A percentile compares a stretch with the other conserved stretches of the same genome.
These are phyloP conservation scores for Pseudorasbora parva DNA, from an alignment of 2,113 vertebrate genomes.

Conservation along the genomic window DNA sequence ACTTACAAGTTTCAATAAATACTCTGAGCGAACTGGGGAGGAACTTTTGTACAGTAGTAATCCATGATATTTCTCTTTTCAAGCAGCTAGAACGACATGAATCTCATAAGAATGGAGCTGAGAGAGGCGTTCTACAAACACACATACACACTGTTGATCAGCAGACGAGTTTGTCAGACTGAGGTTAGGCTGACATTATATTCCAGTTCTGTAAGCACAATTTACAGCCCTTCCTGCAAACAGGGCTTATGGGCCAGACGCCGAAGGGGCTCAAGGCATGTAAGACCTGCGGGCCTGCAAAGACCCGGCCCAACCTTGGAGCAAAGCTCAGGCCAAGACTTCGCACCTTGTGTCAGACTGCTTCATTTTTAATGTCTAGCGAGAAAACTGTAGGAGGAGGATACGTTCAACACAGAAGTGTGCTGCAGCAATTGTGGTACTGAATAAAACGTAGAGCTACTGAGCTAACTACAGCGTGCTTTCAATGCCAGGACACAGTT, in stretches of 20 bases:
- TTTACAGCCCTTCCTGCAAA: slow-evolving; percentile 56
- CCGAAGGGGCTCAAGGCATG: slow-evolving; percentile 53
- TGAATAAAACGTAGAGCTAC: not conserved
- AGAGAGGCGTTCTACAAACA: slow-evolving; percentile 9
- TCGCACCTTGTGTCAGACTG: slow-evolving; percentile 36
- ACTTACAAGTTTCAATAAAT: not conserved
- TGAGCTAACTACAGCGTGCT: not conserved
- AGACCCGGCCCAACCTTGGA: slow-evolving; percentile 53
- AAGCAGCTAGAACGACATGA: not conserved
- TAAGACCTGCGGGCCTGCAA: slow-evolving; percentile 51
- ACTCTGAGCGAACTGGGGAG: no score
- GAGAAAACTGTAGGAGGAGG: slow-evolving; percentile 18
- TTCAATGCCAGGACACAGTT: slow-evolving; percentile 31
- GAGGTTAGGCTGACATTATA: slow-evolving; percentile 56
- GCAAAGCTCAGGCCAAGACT: slow-evolving; percentile 54
- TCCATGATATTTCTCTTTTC: not conserved
- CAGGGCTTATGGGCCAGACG: slow-evolving; percentile 58
- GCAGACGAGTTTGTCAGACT: slow-evolving; percentile 51
- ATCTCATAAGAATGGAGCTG: not conserved
- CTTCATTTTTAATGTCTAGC: slow-evolving; percentile 50
- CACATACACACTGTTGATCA: slow-evolving; percentile 32
- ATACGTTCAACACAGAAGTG: slow-evolving; percentile 7
- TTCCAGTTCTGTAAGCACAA: slow-evolving; percentile 62
- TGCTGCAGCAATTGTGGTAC: not conserved
- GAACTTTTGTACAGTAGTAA: not conserved